Conservation (phyloP, 2,797 vertebrate genomes). For the Hapalemur alaotrensis region DNA sequence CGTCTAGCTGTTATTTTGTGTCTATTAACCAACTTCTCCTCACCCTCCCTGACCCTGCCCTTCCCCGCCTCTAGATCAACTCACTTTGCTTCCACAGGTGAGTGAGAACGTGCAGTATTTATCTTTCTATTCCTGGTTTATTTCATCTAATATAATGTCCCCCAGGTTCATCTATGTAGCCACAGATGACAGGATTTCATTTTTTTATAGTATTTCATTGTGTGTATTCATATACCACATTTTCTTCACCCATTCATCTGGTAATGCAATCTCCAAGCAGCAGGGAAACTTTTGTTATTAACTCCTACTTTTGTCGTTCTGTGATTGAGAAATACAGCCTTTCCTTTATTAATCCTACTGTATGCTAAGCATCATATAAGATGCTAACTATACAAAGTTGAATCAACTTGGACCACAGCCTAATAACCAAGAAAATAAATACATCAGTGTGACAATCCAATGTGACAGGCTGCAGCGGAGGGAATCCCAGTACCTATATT, state of each 20-base stretch:
- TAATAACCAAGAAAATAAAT: background rate
- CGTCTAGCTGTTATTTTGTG: background rate
- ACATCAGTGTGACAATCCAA: background rate
- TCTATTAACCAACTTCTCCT: background rate
- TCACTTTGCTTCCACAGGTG: background rate
- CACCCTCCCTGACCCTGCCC: background rate
- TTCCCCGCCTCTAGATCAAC: background rate
- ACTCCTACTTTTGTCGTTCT: background rate
- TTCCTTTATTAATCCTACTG: background rate
- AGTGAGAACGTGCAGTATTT: background rate
- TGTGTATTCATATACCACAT: background rate
- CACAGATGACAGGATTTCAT: background rate
- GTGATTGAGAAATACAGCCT: background rate
- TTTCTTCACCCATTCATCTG: background rate
- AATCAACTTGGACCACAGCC: background rate
- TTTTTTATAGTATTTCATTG: background rate
- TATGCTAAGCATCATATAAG: background rate
- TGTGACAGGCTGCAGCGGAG: fast-evolving
- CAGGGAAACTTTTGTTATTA: background rate
- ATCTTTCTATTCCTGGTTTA: background rate
- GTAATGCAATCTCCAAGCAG: background rate
- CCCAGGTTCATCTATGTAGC: background rate
- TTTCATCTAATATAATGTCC: background rate
- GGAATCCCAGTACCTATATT: background rate
- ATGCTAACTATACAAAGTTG: background rate